Conservation (phyloP, 2,888 invertebrate genomes). For the Celastrina argiolus region DNA sequence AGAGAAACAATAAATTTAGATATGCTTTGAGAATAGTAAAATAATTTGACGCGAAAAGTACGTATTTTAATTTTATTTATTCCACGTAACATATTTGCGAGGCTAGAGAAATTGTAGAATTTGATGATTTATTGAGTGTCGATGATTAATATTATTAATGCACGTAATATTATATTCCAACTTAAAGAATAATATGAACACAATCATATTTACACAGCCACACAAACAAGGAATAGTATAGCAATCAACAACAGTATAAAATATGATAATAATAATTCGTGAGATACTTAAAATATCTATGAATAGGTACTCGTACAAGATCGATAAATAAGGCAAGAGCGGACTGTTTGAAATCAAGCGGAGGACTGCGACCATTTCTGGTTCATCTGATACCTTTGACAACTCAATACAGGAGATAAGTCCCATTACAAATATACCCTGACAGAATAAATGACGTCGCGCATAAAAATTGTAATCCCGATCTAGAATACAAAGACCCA, state of each 20-base stretch:
- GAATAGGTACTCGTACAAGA: conserved; percentile 8
- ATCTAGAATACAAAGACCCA: conserved; percentile 39
- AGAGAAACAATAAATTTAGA: conserved; percentile 15
- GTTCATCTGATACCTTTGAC: conserved; percentile 51
- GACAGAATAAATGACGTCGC: conserved; percentile 45
- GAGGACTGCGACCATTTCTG: conserved; percentile 42
- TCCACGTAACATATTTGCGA: not conserved
- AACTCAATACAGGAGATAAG: conserved; percentile 63
- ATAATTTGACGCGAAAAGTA: not conserved
- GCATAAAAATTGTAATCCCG: conserved; percentile 51
- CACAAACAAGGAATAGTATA: not conserved
- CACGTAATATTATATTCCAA: not conserved
- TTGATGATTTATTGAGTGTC: no score
- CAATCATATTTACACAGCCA: not conserved
- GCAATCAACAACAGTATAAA: not conserved
- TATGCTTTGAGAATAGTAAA: conserved; percentile 6
- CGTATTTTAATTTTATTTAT: not conserved
- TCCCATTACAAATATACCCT: conserved; percentile 55
- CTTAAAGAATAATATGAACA: not conserved
- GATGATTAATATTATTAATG: no score
- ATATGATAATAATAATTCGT: not conserved
- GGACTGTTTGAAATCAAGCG: conserved; percentile 50
- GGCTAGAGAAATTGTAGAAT: not conserved
- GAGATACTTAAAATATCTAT: not conserved
- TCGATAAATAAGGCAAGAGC: conserved; percentile 33